These are phyloP conservation scores for Urocolius indicus DNA, from an alignment of 2,113 vertebrate species.

Conservation along the genomic window DNA sequence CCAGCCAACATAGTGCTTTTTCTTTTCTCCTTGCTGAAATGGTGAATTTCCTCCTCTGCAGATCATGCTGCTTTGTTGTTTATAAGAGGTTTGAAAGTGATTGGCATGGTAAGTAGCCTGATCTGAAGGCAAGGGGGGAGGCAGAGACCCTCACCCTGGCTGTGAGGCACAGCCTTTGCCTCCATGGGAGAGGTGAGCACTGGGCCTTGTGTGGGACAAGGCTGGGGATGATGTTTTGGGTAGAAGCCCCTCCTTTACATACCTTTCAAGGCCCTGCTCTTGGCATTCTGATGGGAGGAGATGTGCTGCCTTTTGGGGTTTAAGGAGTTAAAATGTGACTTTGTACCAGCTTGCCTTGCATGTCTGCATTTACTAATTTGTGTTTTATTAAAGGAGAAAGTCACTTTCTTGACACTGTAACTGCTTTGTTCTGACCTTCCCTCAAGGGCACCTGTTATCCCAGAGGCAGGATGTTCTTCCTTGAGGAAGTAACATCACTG, in stretches of 20 bases:
- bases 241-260: not conserved
- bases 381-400: not conserved
- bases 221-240: not conserved
- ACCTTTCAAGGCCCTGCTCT: not conserved
- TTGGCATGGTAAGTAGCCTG: not conserved
- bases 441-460: not conserved
- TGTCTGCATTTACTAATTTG: not conserved
- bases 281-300: not conserved
- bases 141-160: too few species aligned
- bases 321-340: not conserved
- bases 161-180: not conserved
- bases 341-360: not conserved
- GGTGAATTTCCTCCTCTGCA: not conserved
- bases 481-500: not conserved
- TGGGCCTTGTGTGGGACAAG: not conserved
- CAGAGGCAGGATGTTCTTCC: not conserved
- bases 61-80: not conserved
- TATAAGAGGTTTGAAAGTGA: not conserved
- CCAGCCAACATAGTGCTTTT: fast-evolving
- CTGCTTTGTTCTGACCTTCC: not conserved
- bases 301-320: fast-evolving
- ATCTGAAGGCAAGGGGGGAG: too few species aligned
- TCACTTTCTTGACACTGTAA: not conserved
- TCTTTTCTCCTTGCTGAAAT: not conserved
- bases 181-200: not conserved